Percentiles rank a stretch among this genome's conserved stretches.
phyloP scores from a whole-genome alignment of 2,888 invertebrate genomes.

The Saturnia japonica region DNA sequence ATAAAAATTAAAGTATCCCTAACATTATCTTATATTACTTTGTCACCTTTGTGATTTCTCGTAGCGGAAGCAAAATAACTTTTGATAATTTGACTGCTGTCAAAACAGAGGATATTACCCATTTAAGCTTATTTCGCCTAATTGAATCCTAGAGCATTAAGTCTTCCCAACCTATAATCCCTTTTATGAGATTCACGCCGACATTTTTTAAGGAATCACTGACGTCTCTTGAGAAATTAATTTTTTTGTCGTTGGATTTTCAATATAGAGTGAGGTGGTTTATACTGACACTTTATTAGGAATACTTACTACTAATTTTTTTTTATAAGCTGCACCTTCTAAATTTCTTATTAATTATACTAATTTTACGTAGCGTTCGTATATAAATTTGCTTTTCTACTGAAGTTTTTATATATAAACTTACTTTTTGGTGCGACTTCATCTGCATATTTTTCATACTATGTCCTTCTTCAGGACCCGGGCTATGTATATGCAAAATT shows the following conservation, averaged over 20 bases:
- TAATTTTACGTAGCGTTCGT: neutral
- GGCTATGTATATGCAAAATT: too few species aligned
- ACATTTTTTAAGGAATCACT: slow-evolving; percentile 66
- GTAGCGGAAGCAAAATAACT: slow-evolving; percentile 63
- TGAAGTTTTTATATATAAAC: too few species aligned
- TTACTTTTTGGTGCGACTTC: too few species aligned
- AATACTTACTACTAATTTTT: neutral
- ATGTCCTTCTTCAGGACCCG: too few species aligned
- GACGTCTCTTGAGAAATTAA: slow-evolving; percentile 55
- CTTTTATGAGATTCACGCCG: slow-evolving; percentile 76
- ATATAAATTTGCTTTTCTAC: too few species aligned
- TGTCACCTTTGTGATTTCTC: slow-evolving; percentile 53
- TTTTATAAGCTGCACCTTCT: neutral
- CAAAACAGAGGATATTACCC: slow-evolving; percentile 77
- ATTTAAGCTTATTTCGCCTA: slow-evolving; percentile 81
- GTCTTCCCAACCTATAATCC: slow-evolving; percentile 73
- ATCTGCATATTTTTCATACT: too few species aligned
- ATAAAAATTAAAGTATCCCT: slow-evolving; percentile 5
- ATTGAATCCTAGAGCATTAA: slow-evolving; percentile 81
- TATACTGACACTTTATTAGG: slow-evolving; percentile 10
- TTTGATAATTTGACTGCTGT: slow-evolving; percentile 76
- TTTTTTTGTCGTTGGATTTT: slow-evolving; percentile 56
- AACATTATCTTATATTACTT: slow-evolving; percentile 35
- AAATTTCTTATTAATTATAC: neutral
- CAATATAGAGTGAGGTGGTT: slow-evolving; percentile 45